Evolutionary conservation across 2,113 vertebrate genomes (phyloP).

Genomic region (Anguilla japonica): DNA sequence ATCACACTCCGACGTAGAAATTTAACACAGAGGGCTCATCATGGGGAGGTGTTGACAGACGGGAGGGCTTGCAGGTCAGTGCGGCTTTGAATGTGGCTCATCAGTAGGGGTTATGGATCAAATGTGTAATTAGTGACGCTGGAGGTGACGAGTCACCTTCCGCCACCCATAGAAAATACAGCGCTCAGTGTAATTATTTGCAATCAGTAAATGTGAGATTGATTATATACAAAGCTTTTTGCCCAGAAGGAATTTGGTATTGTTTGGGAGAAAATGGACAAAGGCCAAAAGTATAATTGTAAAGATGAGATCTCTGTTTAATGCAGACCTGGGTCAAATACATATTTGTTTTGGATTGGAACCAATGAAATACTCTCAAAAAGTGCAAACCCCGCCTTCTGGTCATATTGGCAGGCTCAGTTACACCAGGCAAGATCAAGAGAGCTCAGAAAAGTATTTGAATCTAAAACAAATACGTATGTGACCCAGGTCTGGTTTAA

Average conservation of each 20-base stretch:
- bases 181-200: slow-evolving; percentile 93
- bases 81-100: slow-evolving; percentile 94
- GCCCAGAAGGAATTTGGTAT: slow-evolving; percentile 74
- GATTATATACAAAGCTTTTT: slow-evolving; percentile 81
- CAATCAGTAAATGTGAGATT: slow-evolving; percentile 97
- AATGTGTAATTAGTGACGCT: slow-evolving; percentile 80
- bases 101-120: slow-evolving; percentile 93
- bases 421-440: too few relatives aligned
- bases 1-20: slow-evolving; percentile 67
- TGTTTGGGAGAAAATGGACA: slow-evolving; percentile 71
- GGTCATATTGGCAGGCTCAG: too few relatives aligned
- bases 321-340: slow-evolving; percentile 26
- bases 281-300: slow-evolving; percentile 69
- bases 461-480: too few relatives aligned
- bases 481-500: slow-evolving; percentile 41
- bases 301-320: slow-evolving; percentile 58
- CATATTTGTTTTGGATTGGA: too few relatives aligned
- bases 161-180: slow-evolving; percentile 82
- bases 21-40: slow-evolving; percentile 82
- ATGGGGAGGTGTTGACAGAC: slow-evolving; percentile 65
- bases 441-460: too few relatives aligned
- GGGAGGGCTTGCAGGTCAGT: slow-evolving; percentile 81
- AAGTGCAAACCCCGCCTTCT: too few relatives aligned
- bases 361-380: too few relatives aligned
- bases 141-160: slow-evolving; percentile 76